A percentile compares a stretch with the other conserved stretches of the same genome.
Evolutionary conservation across 1,140 invertebrate genomes (phyloP).

Genomic region (Nasonia giraulti): DNA sequence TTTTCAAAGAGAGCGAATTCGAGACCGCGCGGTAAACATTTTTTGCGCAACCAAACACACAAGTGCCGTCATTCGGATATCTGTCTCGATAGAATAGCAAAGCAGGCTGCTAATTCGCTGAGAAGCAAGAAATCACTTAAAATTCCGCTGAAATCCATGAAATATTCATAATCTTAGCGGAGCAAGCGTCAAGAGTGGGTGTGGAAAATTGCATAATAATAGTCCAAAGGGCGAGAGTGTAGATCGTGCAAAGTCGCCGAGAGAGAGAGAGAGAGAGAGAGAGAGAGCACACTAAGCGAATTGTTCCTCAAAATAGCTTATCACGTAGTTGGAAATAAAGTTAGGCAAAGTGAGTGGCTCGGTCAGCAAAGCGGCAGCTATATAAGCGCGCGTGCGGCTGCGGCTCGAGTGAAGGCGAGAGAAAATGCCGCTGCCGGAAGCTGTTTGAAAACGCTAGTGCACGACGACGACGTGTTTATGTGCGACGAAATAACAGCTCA

Average conservation of each 20-base stretch:
- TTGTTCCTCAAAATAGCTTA: constrained; percentile 43
- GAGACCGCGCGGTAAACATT: too few relatives aligned
- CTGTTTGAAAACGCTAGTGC: not conserved
- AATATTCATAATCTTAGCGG: constrained; percentile 40
- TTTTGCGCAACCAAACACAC: not conserved
- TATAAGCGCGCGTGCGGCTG: not conserved
- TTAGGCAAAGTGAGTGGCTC: constrained; percentile 33
- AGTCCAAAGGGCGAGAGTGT: constrained; percentile 29
- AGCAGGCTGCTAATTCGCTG: too few relatives aligned
- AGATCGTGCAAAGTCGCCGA: constrained; percentile 27
- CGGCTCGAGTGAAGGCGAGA: not conserved
- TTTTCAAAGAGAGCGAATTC: too few relatives aligned
- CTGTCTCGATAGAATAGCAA: not conserved
- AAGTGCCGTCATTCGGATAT: not conserved
- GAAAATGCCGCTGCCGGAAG: not conserved
- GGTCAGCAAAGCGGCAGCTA: not conserved
- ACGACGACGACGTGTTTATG: not conserved
- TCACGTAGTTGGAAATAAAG: constrained; percentile 47
- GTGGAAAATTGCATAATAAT: constrained; percentile 42
- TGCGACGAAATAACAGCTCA: not conserved
- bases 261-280: not conserved
- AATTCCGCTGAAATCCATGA: constrained; percentile 36
- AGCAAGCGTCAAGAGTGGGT: constrained; percentile 2
- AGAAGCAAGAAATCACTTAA: constrained; percentile 22
- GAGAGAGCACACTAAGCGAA: constrained; percentile 21